These are phyloP conservation scores for Nasonia giraulti DNA, from an alignment of 1,140 invertebrate genomes.

Conservation along the genomic window DNA sequence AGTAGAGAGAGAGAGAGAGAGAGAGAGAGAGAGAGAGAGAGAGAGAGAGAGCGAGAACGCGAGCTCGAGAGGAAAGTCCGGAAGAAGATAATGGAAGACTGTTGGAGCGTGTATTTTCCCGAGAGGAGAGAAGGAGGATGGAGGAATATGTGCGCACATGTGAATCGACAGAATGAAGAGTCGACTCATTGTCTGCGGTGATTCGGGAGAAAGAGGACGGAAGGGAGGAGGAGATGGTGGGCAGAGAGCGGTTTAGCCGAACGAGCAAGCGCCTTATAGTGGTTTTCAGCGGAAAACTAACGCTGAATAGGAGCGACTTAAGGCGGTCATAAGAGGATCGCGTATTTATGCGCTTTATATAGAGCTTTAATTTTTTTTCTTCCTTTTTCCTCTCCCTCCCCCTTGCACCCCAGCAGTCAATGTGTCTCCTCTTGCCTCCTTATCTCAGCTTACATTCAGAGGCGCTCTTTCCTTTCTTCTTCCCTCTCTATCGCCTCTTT, in stretches of 20 bases:
- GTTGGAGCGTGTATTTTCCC: constrained; percentile 53
- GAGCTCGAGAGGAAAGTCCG: constrained; percentile 29
- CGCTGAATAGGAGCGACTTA: neutral
- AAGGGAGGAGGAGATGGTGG: neutral
- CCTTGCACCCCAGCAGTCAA: neutral
- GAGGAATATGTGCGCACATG: constrained; percentile 47
- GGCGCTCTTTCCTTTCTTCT: neutral
- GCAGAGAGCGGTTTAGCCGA: neutral
- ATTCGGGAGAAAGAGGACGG: constrained; percentile 22
- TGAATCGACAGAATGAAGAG: constrained; percentile 62
- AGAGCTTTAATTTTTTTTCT: neutral
- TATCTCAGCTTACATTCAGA: no score
- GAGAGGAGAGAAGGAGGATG: neutral
- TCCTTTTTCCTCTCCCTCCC: no score
- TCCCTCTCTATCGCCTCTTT: neutral
- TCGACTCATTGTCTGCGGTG: constrained; percentile 60
- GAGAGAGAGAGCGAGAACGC: neutral
- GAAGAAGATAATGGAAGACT: constrained; percentile 56
- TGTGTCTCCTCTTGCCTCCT: neutral
- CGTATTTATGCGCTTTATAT: neutral
- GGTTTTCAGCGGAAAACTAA: neutral
- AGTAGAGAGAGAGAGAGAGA: neutral
- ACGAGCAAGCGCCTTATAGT: constrained; percentile 17
- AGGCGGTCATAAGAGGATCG: neutral
- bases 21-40: neutral